These are phyloP conservation scores for Lontra canadensis DNA, from an alignment of 2,113 vertebrate genomes.

Conservation along the genomic window DNA sequence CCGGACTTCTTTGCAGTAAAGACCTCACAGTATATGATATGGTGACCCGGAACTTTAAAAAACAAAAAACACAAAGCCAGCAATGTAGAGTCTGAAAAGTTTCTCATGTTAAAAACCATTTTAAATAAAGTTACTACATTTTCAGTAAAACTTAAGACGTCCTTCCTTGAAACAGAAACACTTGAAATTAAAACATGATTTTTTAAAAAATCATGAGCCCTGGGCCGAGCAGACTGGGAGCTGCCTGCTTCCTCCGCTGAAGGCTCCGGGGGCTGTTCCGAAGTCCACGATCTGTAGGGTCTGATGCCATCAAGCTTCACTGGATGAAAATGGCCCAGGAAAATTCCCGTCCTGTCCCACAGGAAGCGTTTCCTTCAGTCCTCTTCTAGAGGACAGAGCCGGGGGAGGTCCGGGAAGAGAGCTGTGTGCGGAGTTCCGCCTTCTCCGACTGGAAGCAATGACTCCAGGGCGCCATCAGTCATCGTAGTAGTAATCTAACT, in stretches of 20 bases:
- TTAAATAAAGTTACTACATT: constrained; percentile 63
- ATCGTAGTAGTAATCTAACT: constrained; percentile 92
- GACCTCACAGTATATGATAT: fast-evolving
- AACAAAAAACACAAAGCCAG: neutral
- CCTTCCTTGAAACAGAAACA: constrained; percentile 62
- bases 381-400: neutral
- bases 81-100: neutral
- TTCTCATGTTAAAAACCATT: constrained; percentile 65
- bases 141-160: constrained; percentile 61
- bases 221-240: neutral
- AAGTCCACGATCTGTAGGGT: fast-evolving
- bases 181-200: constrained; percentile 62
- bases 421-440: neutral
- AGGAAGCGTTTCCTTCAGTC: neutral
- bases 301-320: neutral
- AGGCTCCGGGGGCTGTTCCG: neutral
- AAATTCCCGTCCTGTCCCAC: neutral
- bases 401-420: fast-evolving
- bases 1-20: neutral
- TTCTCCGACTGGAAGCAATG: neutral
- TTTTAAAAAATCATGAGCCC: constrained; percentile 2
- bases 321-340: neutral
- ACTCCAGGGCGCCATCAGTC: constrained; percentile 63
- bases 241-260: neutral
- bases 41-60: neutral